Percentiles rank a stretch among this genome's conserved stretches.
Conservation (phyloP, 2,797 vertebrate genomes). For the Manis javanica region DNA sequence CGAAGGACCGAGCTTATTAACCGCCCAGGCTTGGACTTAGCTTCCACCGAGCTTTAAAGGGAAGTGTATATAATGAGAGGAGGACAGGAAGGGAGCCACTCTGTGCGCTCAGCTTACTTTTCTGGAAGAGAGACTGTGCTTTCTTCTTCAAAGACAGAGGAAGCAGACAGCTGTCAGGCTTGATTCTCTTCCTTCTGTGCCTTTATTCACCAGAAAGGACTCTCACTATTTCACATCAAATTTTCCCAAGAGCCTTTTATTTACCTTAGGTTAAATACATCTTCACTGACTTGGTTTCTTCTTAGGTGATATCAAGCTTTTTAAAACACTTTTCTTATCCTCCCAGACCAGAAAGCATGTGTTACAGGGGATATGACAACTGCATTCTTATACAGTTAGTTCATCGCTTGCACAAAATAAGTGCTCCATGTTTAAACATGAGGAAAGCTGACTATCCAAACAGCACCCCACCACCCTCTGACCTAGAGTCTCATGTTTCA, state of each 20-base stretch:
- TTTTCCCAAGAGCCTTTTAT: neutral
- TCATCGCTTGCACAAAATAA: accelerated
- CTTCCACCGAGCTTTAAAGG: neutral
- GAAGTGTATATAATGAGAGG: neutral
- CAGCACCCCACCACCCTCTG: neutral
- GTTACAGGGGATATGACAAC: neutral
- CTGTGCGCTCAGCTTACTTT: neutral
- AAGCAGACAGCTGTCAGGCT: neutral
- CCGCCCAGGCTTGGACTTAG: neutral
- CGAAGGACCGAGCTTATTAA: neutral
- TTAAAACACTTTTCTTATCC: neutral
- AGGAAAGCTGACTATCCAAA: neutral
- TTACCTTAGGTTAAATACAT: neutral
- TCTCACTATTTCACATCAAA: neutral
- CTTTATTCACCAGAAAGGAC: neutral
- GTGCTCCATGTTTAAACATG: neutral
- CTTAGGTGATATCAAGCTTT: neutral
- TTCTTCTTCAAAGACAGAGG: neutral
- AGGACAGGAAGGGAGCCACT: neutral
- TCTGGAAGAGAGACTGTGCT: neutral
- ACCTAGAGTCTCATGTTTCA: neutral
- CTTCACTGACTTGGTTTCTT: neutral
- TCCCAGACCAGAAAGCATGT: neutral
- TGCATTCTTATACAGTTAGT: neutral
- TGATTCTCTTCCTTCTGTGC: neutral